Conservation (phyloP, 2,797 vertebrate species). For the Rhinichthys osculus region DNA sequence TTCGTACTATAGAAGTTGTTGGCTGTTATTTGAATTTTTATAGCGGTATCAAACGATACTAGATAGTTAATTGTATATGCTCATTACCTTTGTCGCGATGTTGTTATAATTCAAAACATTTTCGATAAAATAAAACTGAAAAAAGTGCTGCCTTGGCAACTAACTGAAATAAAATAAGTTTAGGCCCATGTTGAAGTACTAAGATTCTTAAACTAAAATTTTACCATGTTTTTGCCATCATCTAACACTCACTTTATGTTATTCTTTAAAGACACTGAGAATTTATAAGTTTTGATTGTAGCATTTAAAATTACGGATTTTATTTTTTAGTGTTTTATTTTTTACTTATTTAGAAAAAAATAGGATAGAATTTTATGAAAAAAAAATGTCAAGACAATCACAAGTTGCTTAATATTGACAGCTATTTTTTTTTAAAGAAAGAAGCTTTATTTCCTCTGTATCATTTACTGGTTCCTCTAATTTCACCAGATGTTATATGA, state of each 20-base stretch:
- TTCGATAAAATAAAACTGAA: background rate
- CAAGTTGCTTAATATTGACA: background rate
- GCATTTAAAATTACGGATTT: background rate
- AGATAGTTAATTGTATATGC: background rate
- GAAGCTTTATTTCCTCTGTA: background rate
- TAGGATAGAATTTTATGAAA: background rate
- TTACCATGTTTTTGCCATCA: background rate
- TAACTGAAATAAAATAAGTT: background rate
- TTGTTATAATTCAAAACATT: background rate
- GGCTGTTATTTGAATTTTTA: background rate
- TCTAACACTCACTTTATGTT: background rate
- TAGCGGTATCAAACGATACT: background rate
- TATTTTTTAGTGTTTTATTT: background rate
- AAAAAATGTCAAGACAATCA: background rate
- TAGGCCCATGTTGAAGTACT: background rate
- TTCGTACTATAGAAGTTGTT: background rate
- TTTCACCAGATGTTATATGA: conserved; percentile 21
- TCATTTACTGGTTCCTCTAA: background rate
- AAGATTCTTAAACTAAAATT: background rate
- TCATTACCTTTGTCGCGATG: background rate
- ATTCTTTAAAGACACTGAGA: background rate
- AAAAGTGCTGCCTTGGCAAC: background rate
- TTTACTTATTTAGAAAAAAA: background rate
- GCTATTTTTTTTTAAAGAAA: too few species aligned
- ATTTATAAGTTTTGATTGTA: background rate